A percentile compares a stretch with the other conserved stretches of the same genome.
phyloP scores from a whole-genome alignment of 2,113 vertebrate genomes.

The Apodemus speciosus region DNA sequence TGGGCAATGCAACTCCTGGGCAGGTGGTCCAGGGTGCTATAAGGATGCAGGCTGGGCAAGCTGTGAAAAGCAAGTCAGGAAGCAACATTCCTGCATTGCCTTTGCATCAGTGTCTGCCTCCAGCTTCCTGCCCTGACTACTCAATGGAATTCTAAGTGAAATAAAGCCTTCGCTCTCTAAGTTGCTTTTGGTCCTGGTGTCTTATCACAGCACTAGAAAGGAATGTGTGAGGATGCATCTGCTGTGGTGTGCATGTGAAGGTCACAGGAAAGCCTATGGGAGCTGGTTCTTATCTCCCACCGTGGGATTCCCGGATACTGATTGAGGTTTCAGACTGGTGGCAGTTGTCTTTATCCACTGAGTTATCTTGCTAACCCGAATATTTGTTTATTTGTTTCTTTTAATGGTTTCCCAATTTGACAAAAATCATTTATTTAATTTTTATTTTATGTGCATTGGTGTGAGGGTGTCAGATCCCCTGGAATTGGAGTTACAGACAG shows the following conservation, averaged over 20 bases:
- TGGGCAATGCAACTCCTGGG: background rate
- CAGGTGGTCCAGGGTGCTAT: background rate
- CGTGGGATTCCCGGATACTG: no score
- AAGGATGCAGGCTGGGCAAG: background rate
- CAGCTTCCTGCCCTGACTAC: background rate
- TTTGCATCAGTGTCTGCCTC: background rate
- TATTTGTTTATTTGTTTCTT: background rate
- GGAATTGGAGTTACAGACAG: no score
- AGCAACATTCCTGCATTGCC: background rate
- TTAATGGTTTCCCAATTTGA: no score
- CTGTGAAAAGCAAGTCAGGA: background rate
- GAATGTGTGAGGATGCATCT: no score
- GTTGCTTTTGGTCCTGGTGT: background rate
- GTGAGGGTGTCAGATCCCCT: no score
- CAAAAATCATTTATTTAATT: no score
- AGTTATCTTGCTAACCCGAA: background rate
- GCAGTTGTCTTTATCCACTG: background rate
- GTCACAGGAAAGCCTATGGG: background rate
- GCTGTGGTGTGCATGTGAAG: background rate
- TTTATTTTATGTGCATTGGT: no score
- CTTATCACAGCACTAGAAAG: background rate
- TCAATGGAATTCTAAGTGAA: background rate
- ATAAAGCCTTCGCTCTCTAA: background rate
- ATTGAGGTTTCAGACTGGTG: background rate
- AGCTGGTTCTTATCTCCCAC: no score